Conservation (phyloP, 2,888 invertebrate species). For the Drosophila picticornis region DNA sequence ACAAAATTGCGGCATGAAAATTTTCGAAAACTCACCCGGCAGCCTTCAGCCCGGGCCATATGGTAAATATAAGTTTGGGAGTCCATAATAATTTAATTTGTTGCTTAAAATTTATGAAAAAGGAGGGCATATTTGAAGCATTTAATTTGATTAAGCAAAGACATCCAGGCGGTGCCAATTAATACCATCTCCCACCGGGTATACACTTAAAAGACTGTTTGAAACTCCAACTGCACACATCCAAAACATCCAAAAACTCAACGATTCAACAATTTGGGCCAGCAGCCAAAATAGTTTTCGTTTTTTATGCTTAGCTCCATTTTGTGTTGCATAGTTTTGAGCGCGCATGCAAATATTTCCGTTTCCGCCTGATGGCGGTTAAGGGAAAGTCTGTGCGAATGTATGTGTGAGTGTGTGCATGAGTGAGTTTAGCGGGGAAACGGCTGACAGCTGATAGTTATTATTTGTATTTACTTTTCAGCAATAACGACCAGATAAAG, state of each 20-base stretch:
- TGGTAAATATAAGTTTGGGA: constrained; percentile 18
- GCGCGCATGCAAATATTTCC: constrained; percentile 52
- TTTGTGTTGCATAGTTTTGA: constrained; percentile 61
- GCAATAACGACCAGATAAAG: background rate
- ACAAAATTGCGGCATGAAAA: constrained; percentile 43
- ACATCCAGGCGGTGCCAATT: constrained; percentile 56
- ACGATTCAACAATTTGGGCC: constrained; percentile 25
- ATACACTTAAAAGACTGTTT: constrained; percentile 27
- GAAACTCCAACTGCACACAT: constrained; percentile 36
- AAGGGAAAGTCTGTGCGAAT: background rate
- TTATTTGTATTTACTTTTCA: background rate
- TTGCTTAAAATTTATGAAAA: constrained; percentile 50
- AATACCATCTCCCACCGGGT: constrained; percentile 52
- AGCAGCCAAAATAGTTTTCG: constrained; percentile 9
- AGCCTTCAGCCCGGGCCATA: background rate
- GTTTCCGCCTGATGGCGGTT: constrained; percentile 32
- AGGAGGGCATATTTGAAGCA: constrained; percentile 54
- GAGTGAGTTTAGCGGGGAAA: constrained; percentile 7
- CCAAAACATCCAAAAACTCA: constrained; percentile 1
- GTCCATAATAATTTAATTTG: constrained; percentile 69
- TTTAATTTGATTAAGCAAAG: constrained; percentile 43
- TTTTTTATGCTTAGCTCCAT: constrained; percentile 1
- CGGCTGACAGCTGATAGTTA: background rate
- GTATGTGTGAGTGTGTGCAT: constrained; percentile 10
- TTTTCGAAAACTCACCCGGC: constrained; percentile 22